Conservation (phyloP, 1,140 invertebrate genomes). For the Phymorhynchus buccinoides region DNA sequence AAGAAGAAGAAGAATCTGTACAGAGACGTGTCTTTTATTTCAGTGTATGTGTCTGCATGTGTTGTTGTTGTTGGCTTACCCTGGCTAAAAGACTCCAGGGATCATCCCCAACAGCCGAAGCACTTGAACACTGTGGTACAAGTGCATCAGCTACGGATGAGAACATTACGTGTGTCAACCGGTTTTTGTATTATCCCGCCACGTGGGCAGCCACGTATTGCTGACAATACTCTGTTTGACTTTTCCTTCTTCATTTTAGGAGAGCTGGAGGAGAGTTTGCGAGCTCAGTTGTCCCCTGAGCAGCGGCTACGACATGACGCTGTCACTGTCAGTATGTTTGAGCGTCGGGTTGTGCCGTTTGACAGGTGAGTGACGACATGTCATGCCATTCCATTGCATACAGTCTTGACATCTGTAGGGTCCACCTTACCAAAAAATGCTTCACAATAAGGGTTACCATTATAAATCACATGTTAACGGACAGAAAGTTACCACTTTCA, state of each 20-base stretch:
- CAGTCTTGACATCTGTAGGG: too few relatives aligned
- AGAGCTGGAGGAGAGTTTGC: slow-evolving; percentile 51
- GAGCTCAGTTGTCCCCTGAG: slow-evolving; percentile 41
- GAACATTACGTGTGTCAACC: not conserved
- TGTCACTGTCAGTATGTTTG: slow-evolving; percentile 64
- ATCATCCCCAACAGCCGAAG: too few relatives aligned
- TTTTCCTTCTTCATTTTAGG: slow-evolving; percentile 6
- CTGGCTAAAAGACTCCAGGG: too few relatives aligned
- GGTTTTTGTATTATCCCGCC: not conserved
- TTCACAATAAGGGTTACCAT: too few relatives aligned
- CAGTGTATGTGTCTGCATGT: not conserved
- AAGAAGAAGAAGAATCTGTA: not conserved
- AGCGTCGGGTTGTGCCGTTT: slow-evolving; percentile 44
- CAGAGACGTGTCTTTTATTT: not conserved
- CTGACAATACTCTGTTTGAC: not conserved
- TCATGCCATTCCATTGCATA: too few relatives aligned
- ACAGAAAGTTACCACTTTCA: too few relatives aligned
- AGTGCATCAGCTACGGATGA: not conserved
- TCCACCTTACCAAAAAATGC: too few relatives aligned
- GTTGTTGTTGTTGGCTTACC: too few relatives aligned
- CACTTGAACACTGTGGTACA: not conserved
- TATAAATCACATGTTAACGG: too few relatives aligned
- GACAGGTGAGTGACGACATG: slow-evolving; percentile 50
- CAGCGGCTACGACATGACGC: slow-evolving; percentile 50
- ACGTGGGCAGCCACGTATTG: not conserved